phyloP scores from a whole-genome alignment of 2,888 invertebrate genomes.

The Tetheella fluctuosa region DNA sequence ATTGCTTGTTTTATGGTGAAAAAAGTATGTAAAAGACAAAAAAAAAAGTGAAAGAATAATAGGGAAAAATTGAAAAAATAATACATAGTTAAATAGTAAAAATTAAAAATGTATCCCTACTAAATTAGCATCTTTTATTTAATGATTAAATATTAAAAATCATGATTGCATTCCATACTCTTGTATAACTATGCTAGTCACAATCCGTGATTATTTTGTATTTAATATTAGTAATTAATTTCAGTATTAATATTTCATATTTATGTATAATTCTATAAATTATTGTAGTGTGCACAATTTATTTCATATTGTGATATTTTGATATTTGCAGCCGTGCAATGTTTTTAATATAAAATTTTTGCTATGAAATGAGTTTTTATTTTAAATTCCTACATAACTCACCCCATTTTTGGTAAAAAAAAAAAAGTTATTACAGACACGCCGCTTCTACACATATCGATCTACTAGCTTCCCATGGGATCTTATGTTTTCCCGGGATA shows the following conservation, averaged over 20 bases:
- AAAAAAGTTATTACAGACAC: no score
- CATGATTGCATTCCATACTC: no score
- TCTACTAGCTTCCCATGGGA: no score
- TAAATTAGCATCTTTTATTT: no score
- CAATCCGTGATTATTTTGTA: constrained; percentile 54
- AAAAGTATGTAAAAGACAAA: not conserved
- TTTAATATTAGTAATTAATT: constrained; percentile 25
- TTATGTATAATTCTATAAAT: not conserved
- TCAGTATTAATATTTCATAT: constrained; percentile 36
- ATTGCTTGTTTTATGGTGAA: not conserved
- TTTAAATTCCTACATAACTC: not conserved
- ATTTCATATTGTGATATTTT: constrained; percentile 10
- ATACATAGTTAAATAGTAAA: no score
- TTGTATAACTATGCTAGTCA: constrained; percentile 52
- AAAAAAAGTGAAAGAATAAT: not conserved
- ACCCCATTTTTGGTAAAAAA: no score
- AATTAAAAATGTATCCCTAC: no score
- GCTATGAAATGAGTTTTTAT: constrained; percentile 5
- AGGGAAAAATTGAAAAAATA: not conserved
- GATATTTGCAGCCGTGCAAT: constrained; percentile 16
- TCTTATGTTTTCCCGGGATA: no score
- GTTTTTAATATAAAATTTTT: constrained; percentile 18
- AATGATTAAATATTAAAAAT: not conserved
- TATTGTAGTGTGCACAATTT: constrained; percentile 20
- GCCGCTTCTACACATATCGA: no score